These are phyloP conservation scores for Phylloscopus whistleri DNA, from an alignment of 2,113 vertebrate genomes.

Conservation along the genomic window DNA sequence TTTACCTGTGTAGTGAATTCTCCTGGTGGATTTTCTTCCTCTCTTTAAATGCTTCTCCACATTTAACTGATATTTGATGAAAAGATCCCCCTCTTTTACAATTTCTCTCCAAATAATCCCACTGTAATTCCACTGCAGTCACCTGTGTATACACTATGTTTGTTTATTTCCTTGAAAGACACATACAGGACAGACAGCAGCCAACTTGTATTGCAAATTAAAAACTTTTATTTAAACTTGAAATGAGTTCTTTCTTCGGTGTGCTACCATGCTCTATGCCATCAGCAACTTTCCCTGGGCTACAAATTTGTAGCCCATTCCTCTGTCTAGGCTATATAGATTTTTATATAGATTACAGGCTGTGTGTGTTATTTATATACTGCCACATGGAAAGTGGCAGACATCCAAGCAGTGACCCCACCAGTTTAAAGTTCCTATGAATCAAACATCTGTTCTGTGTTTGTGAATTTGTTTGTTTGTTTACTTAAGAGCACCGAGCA, in stretches of 20 bases:
- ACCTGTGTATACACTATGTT: not conserved
- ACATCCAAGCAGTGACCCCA: slow-evolving; percentile 47
- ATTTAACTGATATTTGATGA: slow-evolving; percentile 38
- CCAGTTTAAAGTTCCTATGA: slow-evolving; percentile 41
- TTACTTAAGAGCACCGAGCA: slow-evolving; percentile 42
- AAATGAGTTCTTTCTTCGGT: slow-evolving; percentile 17
- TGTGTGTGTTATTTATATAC: slow-evolving; percentile 18
- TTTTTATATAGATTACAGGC: slow-evolving; percentile 50
- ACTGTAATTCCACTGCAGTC: slow-evolving; percentile 14
- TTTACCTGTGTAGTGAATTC: not conserved
- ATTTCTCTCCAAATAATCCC: slow-evolving; percentile 48
- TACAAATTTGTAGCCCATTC: slow-evolving; percentile 47
- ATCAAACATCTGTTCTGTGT: slow-evolving; percentile 63
- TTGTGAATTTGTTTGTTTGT: slow-evolving; percentile 64
- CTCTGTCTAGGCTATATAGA: slow-evolving; percentile 34
- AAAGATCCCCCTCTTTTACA: slow-evolving; percentile 16
- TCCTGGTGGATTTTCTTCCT: slow-evolving; percentile 2
- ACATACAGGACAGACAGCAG: not conserved
- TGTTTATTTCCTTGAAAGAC: slow-evolving; percentile 41
- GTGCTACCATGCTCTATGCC: not conserved
- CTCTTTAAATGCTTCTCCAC: slow-evolving; percentile 12
- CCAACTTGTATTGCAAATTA: not conserved
- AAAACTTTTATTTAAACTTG: slow-evolving; percentile 44
- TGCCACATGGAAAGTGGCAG: slow-evolving; percentile 40
- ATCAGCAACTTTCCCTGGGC: slow-evolving; percentile 41